phyloP scores from a whole-genome alignment of 2,797 vertebrate species.

The Syngnathus rostellatus region DNA sequence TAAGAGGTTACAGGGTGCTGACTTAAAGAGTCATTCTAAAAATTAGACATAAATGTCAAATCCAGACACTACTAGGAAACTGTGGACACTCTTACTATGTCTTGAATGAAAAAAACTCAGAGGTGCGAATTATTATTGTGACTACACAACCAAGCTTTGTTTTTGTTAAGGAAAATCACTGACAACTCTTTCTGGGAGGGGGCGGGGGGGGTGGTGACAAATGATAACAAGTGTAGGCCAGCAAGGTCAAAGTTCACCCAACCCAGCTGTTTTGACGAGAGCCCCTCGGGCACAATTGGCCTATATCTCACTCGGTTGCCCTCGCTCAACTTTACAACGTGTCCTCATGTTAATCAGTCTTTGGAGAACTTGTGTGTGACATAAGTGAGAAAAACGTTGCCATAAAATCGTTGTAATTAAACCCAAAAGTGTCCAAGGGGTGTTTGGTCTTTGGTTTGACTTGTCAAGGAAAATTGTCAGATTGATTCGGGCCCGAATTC shows the following conservation, averaged over 20 bases:
- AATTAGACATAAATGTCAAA: background rate
- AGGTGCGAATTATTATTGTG: background rate
- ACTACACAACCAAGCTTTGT: background rate
- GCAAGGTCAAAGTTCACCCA: constrained; percentile 38
- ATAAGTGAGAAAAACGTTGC: background rate
- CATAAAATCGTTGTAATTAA: constrained; percentile 15
- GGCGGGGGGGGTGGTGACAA: constrained; percentile 19
- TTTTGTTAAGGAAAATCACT: constrained; percentile 4
- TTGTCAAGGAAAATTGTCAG: background rate
- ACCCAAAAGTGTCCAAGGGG: constrained; percentile 3
- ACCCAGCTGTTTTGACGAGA: constrained; percentile 31
- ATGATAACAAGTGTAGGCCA: constrained; percentile 17
- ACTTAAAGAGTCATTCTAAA: background rate
- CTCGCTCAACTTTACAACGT: background rate
- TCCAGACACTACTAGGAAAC: background rate
- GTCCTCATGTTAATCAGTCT: constrained; percentile 14
- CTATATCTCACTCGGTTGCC: constrained; percentile 14
- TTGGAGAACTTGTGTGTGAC: constrained; percentile 6
- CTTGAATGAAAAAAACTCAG: constrained; percentile 1
- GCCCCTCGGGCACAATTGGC: constrained; percentile 10
- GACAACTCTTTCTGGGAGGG: constrained; percentile 15
- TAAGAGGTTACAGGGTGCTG: background rate
- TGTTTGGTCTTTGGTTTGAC: background rate
- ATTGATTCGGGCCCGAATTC: background rate
- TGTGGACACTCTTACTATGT: background rate